Conservation (phyloP, 2,113 vertebrate species). For the Alces alces region DNA sequence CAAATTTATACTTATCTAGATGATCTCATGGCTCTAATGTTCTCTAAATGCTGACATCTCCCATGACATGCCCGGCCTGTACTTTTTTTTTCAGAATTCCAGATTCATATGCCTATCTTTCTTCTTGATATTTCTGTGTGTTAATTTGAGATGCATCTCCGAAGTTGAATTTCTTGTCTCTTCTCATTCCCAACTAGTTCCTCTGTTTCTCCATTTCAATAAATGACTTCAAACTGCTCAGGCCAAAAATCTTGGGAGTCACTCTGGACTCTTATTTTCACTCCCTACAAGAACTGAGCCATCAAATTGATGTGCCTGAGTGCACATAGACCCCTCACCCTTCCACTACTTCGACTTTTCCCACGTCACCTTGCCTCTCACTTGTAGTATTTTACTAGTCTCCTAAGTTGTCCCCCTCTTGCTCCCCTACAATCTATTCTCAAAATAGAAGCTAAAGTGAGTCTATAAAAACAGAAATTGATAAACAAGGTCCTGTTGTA, state of each 20-base stretch:
- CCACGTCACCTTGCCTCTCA: not conserved
- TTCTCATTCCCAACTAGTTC: not conserved
- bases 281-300: not conserved
- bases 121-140: not conserved
- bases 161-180: not conserved
- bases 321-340: not conserved
- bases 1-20: not conserved
- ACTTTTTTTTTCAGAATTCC: not conserved
- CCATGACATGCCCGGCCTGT: not conserved
- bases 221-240: not conserved
- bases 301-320: not conserved
- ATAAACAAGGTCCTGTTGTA: not conserved
- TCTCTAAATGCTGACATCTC: not conserved
- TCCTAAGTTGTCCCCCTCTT: not conserved
- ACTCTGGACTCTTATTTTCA: not conserved
- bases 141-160: not conserved
- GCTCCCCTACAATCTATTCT: not conserved
- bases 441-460: not conserved
- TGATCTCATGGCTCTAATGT: not conserved
- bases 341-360: not conserved
- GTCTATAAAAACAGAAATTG: not conserved
- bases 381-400: not conserved
- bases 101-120: not conserved
- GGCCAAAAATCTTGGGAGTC: not conserved
- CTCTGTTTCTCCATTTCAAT: not conserved